These are phyloP conservation scores for Panurus biarmicus DNA, from an alignment of 2,113 vertebrate species.

Conservation along the genomic window DNA sequence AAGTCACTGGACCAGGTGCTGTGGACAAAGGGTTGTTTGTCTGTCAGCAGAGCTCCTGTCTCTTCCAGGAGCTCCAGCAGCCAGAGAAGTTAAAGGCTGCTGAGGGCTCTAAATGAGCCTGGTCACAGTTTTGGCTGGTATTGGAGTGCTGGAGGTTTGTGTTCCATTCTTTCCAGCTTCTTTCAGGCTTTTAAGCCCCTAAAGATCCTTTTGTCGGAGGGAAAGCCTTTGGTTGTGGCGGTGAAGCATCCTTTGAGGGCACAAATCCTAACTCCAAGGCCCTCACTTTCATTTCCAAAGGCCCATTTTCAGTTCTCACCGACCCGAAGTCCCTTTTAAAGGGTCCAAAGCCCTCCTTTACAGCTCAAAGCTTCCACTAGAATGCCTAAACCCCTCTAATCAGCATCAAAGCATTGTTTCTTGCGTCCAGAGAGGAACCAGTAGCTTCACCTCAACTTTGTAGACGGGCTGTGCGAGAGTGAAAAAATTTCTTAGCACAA, in stretches of 20 bases:
- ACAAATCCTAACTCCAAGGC: neutral
- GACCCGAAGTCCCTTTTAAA: neutral
- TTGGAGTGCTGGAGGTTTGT: neutral
- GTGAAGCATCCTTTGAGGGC: neutral
- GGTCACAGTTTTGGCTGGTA: neutral
- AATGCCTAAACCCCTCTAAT: neutral
- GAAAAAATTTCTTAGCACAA: neutral
- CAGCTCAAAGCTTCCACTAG: neutral
- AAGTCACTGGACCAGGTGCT: neutral
- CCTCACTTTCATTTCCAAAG: neutral
- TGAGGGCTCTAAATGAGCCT: neutral
- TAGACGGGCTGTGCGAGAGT: rapidly evolving
- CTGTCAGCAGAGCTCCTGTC: neutral
- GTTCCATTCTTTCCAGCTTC: neutral
- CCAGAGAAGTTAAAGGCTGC: neutral
- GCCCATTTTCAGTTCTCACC: neutral
- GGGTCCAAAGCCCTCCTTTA: neutral
- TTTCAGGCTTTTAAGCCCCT: neutral
- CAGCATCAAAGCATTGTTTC: neutral
- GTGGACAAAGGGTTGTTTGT: neutral
- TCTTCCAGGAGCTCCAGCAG: neutral
- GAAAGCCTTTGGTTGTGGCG: neutral
- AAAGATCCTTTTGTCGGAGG: neutral
- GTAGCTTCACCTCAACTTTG: too few species aligned
- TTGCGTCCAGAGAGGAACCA: neutral